Evolutionary conservation across 2,113 vertebrate species (phyloP).

Genomic region (Silurus asotus): DNA sequence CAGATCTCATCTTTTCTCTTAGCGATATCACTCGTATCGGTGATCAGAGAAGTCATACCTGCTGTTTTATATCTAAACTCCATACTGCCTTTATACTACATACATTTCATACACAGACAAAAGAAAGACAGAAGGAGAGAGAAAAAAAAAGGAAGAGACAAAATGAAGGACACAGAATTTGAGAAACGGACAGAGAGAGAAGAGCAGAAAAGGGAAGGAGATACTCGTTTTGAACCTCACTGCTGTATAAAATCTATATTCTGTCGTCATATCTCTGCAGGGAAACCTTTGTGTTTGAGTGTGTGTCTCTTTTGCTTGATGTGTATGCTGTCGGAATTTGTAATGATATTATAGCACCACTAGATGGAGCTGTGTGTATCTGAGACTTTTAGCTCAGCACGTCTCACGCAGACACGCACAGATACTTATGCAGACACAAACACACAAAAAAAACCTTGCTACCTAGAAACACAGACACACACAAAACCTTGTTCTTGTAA

Average conservation of each 20-base stretch:
- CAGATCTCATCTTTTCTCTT: not conserved
- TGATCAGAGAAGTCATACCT: not conserved
- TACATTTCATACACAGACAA: not conserved
- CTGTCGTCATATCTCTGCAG: slow-evolving; percentile 29
- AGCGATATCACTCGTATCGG: not conserved
- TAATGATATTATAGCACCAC: slow-evolving; percentile 6
- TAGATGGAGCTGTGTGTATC: slow-evolving; percentile 52
- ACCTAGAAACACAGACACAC: not conserved
- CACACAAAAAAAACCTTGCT: not conserved
- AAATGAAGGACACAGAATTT: not conserved
- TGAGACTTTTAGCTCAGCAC: not conserved
- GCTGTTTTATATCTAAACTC: not conserved
- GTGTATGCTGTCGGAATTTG: slow-evolving; percentile 10
- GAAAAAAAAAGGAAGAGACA: not conserved
- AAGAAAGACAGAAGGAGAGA: not conserved
- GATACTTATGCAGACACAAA: not conserved
- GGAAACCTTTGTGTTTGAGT: slow-evolving; percentile 31
- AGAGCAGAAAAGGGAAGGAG: too few species aligned
- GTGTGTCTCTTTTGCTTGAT: not conserved
- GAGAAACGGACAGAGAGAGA: not conserved
- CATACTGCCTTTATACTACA: not conserved
- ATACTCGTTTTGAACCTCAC: not conserved
- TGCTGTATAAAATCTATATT: slow-evolving; percentile 38
- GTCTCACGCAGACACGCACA: not conserved
- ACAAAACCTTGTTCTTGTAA: not conserved